Evolutionary conservation across 2,888 invertebrate genomes (phyloP), one percentile per base, ranked within the genome.

Genomic region (Volucella inanis): DNA sequence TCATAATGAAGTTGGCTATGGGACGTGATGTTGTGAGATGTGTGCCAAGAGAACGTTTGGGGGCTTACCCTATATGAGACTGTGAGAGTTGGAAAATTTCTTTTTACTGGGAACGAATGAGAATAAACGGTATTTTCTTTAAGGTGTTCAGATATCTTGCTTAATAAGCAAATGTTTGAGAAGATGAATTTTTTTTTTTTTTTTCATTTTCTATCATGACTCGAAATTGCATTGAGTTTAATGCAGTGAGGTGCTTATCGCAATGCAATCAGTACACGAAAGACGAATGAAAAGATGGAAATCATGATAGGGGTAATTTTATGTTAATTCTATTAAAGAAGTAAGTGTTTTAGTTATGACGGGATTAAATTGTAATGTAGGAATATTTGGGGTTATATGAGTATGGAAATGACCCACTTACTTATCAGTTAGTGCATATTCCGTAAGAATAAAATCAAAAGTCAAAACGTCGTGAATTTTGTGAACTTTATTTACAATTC

Each of bases 81-180:
- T 14, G 31, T 31, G 31, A 62, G 49, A 18, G 15, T 39, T 18
- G 49, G 39, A 67, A 57, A 31, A 61, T 61, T 31, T 31, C 38
- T 76, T n/a, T 10, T 41, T 50, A 47, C 4, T 54, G 61, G 10
- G n/a, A 52, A 52, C 9, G 14, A 14, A 14, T 65, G 55, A 39
- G 59, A 15, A 45, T 12, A 22, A n/a, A 49, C 14, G 67, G 39
- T 47, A 45, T 67, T 43, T 31, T 72, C 49, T 71, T 61, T 43
- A 61, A 82, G 75, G 80, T 75, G 79, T 76, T 62, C 52, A 52
- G 62, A 67, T 77, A 81, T 81, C 71, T 77, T 62, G 62, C 72
- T 81, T 81, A 81, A 81, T 81, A 81, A 77, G 85, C 81, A 85
- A 85, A 85, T 85, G 85, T 85, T 85, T 85, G 65, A 39, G 39